A percentile compares a stretch with the other conserved stretches of the same genome.
These are phyloP conservation scores for Holcopasites calliopsidis DNA, from an alignment of 1,140 invertebrate genomes.

Conservation along the genomic window DNA sequence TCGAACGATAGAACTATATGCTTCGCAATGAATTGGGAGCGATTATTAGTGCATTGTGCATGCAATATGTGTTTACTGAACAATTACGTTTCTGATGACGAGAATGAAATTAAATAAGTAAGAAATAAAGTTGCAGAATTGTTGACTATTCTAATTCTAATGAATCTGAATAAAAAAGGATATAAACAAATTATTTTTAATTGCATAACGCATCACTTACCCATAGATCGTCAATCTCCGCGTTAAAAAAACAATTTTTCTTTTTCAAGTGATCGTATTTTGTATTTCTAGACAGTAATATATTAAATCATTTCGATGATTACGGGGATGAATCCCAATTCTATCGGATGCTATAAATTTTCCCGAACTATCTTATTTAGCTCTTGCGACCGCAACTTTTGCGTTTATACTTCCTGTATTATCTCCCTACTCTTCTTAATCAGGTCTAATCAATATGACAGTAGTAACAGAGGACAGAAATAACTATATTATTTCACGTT, in stretches of 20 bases:
- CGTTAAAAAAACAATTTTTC: not conserved
- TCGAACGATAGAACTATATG: too few relatives aligned
- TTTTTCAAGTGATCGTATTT: not conserved
- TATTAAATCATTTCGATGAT: not conserved
- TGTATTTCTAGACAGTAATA: not conserved
- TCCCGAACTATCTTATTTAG: conserved; percentile 27
- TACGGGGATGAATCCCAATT: not conserved
- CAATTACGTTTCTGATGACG: too few relatives aligned
- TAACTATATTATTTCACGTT: conserved; percentile 10
- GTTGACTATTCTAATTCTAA: not conserved
- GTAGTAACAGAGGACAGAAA: conserved; percentile 22
- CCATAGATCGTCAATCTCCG: not conserved
- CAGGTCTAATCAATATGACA: conserved; percentile 55
- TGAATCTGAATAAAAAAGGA: not conserved
- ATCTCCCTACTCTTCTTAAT: conserved; percentile 50
- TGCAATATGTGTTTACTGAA: too few relatives aligned
- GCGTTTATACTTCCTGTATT: conserved; percentile 32
- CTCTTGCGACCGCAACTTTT: conserved; percentile 45
- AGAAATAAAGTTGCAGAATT: not conserved
- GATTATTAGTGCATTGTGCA: too few relatives aligned
- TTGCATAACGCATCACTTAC: conserved; percentile 9
- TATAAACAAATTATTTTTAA: not conserved
- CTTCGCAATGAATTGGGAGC: too few relatives aligned
- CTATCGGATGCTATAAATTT: conserved; percentile 1
- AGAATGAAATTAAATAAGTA: not conserved